Evolutionary conservation across 2,797 vertebrate genomes (phyloP).

Genomic region (Gadopsis marmoratus): DNA sequence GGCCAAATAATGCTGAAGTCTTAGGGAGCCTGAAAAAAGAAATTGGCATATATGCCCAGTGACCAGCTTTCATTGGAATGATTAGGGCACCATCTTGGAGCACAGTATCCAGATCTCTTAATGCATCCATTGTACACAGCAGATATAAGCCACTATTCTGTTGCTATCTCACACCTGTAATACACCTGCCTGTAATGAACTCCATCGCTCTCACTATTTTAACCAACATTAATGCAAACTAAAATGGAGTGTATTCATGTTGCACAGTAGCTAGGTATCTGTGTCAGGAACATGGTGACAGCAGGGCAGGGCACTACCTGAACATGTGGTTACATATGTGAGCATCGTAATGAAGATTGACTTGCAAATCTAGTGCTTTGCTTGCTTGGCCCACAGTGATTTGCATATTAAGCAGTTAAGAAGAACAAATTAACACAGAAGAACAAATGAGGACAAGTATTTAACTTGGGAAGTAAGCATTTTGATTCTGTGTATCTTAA

Average conservation of each 20-base stretch:
- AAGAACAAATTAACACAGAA: background rate
- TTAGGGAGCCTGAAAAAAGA: background rate
- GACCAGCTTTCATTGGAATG: background rate
- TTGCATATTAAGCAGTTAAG: background rate
- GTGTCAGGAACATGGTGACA: no score
- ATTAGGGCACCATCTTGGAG: background rate
- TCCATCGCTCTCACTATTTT: no score
- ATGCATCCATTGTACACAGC: constrained; percentile 1
- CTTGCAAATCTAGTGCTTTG: no score
- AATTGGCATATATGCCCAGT: background rate
- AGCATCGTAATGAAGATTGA: no score
- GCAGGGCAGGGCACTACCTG: no score
- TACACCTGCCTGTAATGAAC: constrained; percentile 4
- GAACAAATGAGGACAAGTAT: background rate
- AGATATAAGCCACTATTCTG: constrained; percentile 1
- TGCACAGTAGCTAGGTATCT: no score
- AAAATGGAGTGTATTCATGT: no score
- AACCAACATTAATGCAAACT: no score
- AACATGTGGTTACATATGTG: no score
- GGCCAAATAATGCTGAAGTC: background rate
- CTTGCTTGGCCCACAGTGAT: background rate
- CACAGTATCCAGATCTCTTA: background rate
- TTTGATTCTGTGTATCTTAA: background rate
- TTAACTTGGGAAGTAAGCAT: constrained; percentile 3
- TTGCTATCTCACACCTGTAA: background rate